Base-by-base conservation (phyloP, 2,113 vertebrate genomes). In the Ageneiosus marmoratus region DNA sequence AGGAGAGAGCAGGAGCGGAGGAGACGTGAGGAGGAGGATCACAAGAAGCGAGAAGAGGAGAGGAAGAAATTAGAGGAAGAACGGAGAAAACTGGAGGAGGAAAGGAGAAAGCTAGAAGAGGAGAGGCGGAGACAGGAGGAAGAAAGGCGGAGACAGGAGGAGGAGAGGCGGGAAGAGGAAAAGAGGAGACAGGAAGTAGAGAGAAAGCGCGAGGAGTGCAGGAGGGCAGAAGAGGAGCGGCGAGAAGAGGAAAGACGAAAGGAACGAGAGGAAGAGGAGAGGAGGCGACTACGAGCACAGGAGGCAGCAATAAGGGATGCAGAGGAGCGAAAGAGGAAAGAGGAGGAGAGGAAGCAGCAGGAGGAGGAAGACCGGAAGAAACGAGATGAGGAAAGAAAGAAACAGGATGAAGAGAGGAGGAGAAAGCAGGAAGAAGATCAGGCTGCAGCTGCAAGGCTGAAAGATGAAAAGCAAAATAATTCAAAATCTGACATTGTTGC, bases 401-500 rank as follows among this genome's bases (percentile, higher is more conserved):
- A 83, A 70, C 91, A 88, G 74, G 89, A 81, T 62, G 81, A 92
- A 70, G 92, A 93, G 62, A 89, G 89, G 20, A 80, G 84, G 22
- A 90, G 86, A 77, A 86, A 85, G 65, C 67, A 86, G 72, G 79
- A 0, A 85, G 90, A 80, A 85, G 87, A 84, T 41, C 77, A 84
- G 37, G 20, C 46, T 2, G 24, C 77, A 2, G 13, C 89, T 74
- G 84, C 77, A 20, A 89, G 83, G 55, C 89, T 79, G 73, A 89
- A 79, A 70, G 91, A 89, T 22, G 91, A 93, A 34, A 89, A 86
- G 89, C 91, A 89, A 81, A 84, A 70, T 22, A 89, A 67, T 89
- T 90, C 91, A 46, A 94, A 95, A 84, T 77, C 93, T 29, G 95
- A 91, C 48, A 88, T 96, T 82, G 88, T 91, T 81, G 83, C 93